Evolutionary conservation across 1,140 invertebrate species (phyloP).

Genomic region (Drosophila triauraria): DNA sequence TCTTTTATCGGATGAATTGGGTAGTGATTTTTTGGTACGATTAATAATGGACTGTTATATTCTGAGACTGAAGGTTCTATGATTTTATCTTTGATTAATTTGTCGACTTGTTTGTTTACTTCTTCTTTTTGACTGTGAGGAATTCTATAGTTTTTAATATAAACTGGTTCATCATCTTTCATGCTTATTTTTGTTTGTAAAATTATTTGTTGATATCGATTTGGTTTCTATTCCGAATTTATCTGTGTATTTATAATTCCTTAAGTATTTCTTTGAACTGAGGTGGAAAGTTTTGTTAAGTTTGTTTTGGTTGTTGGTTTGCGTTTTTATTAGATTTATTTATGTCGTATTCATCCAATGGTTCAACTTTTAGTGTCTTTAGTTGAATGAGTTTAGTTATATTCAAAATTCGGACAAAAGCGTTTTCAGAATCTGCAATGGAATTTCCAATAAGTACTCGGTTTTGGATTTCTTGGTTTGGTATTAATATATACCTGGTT

Average conservation of each 20-base stretch:
- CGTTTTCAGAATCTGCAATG: no score
- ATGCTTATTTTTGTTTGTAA: no score
- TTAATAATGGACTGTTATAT: slow-evolving; percentile 10
- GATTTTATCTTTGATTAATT: background rate
- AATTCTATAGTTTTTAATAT: background rate
- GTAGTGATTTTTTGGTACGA: background rate
- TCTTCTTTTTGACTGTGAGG: no score
- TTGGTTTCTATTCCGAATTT: no score
- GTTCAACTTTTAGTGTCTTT: background rate
- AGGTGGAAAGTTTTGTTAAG: background rate
- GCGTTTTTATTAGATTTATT: slow-evolving; percentile 1
- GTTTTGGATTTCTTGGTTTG: no score
- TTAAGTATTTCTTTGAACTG: slow-evolving; percentile 8
- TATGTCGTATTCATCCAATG: background rate
- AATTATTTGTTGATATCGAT: no score
- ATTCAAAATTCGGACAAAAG: no score
- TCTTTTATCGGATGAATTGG: background rate
- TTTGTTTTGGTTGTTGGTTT: no score
- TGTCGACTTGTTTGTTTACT: no score
- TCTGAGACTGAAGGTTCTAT: background rate
- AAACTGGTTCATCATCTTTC: background rate
- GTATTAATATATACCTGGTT: no score
- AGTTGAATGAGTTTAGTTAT: background rate
- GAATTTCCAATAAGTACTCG: no score
- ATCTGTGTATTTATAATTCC: slow-evolving; percentile 9